Conservation (phyloP, 2,888 invertebrate genomes). For the Carcina quercana region DNA sequence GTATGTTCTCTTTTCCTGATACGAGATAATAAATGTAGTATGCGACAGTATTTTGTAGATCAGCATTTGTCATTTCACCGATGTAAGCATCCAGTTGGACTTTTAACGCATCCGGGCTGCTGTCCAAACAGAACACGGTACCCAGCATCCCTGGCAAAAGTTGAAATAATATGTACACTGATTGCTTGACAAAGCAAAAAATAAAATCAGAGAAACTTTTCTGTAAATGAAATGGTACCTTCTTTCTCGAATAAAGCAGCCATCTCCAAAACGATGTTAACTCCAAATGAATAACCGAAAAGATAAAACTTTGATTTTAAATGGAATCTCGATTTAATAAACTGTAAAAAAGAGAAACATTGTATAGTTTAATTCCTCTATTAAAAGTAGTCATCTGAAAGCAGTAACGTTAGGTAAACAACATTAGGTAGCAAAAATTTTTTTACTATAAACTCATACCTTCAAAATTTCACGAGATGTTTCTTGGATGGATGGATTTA, state of each 20-base stretch:
- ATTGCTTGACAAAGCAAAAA: too few relatives aligned
- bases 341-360: conserved; percentile 13
- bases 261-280: conserved; percentile 39
- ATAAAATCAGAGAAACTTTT: too few relatives aligned
- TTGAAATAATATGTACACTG: conserved; percentile 5
- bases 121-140: conserved; percentile 37
- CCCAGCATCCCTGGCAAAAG: conserved; percentile 31
- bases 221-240: too few relatives aligned
- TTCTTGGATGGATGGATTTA: too few relatives aligned
- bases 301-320: conserved; percentile 23
- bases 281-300: conserved; percentile 21
- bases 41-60: conserved; percentile 29
- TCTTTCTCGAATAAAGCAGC: conserved; percentile 42
- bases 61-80: conserved; percentile 23
- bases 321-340: conserved; percentile 17
- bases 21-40: conserved; percentile 27
- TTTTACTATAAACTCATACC: too few relatives aligned
- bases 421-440: too few relatives aligned
- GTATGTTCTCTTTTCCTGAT: conserved; percentile 16
- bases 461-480: too few relatives aligned
- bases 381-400: too few relatives aligned
- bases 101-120: conserved; percentile 37
- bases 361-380: too few relatives aligned
- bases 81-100: conserved; percentile 30
- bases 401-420: too few relatives aligned